These are phyloP conservation scores for Drosophila bocqueti DNA, from an alignment of 1,140 invertebrate species.

Conservation along the genomic window DNA sequence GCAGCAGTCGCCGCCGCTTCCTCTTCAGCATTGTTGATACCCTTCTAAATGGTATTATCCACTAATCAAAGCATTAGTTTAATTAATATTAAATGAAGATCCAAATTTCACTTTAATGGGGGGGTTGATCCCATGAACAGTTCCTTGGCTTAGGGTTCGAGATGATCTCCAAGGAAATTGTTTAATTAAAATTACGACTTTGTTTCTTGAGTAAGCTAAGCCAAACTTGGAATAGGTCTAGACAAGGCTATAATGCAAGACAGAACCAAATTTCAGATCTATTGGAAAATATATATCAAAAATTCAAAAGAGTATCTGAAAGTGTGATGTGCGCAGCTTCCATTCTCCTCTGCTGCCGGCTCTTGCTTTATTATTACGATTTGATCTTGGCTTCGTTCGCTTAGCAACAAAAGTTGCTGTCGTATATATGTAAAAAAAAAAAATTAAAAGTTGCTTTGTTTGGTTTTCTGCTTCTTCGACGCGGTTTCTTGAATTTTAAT, in stretches of 20 bases:
- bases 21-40: conserved; percentile 43
- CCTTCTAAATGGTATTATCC: background rate
- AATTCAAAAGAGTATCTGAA: background rate
- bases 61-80: background rate
- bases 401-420: conserved; percentile 73
- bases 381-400: conserved; percentile 71
- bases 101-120: background rate
- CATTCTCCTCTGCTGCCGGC: conserved; percentile 15
- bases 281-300: no score
- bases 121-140: background rate
- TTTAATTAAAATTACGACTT: background rate
- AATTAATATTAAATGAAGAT: background rate
- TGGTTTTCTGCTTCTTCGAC: conserved; percentile 47
- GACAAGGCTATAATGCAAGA: background rate
- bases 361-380: conserved; percentile 43
- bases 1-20: conserved; percentile 35
- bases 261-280: background rate
- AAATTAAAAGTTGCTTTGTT: conserved; percentile 53
- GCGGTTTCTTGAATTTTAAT: conserved; percentile 49
- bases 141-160: background rate
- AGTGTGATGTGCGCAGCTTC: background rate
- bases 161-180: background rate
- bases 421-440: conserved; percentile 8
- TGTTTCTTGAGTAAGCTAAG: background rate
- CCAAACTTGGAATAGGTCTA: background rate